A percentile compares a stretch with the other conserved stretches of the same genome.
Conservation (phyloP, 2,888 invertebrate species). For the Blastobasis lacticolella region DNA sequence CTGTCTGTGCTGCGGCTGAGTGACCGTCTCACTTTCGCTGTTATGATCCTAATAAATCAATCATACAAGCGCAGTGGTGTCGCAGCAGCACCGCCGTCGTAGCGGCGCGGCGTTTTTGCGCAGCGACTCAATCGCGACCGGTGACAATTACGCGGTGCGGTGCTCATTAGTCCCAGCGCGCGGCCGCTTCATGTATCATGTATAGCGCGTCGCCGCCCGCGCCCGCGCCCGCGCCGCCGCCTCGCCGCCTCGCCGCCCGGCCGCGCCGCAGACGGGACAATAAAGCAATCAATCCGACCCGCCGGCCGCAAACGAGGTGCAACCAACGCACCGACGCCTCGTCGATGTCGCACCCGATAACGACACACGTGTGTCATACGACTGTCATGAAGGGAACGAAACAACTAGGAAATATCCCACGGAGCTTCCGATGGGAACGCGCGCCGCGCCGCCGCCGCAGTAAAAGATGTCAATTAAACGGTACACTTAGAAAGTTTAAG, state of each 20-base stretch:
- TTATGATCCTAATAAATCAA: slow-evolving; percentile 45
- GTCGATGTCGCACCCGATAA: slow-evolving; percentile 26
- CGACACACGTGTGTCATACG: slow-evolving; percentile 24
- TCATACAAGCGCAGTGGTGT: slow-evolving; percentile 19
- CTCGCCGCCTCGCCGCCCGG: slow-evolving; percentile 22
- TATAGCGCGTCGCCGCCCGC: slow-evolving; percentile 51
- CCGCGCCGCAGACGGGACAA: slow-evolving; percentile 44
- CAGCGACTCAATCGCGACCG: slow-evolving; percentile 23
- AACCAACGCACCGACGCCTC: slow-evolving; percentile 26
- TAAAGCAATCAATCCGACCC: slow-evolving; percentile 68
- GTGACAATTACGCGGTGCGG: slow-evolving; percentile 58
- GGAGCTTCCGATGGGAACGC: slow-evolving; percentile 12
- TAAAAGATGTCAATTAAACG: slow-evolving; percentile 14
- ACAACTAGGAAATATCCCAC: slow-evolving; percentile 11
- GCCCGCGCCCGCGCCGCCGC: no score
- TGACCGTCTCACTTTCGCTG: slow-evolving; percentile 15
- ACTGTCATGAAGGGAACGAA: slow-evolving; percentile 11
- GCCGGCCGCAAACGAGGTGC: slow-evolving; percentile 47
- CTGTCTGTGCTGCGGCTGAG: slow-evolving; percentile 21
- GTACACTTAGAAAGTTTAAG: slow-evolving; percentile 11
- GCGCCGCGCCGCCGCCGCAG: neutral
- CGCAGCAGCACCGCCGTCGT: neutral
- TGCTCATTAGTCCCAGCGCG: slow-evolving; percentile 59
- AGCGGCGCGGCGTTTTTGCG: slow-evolving; percentile 32
- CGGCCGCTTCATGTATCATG: slow-evolving; percentile 66